A percentile compares a stretch with the other conserved stretches of the same genome.
phyloP scores from a whole-genome alignment of 2,113 vertebrate genomes.

The Cardinalis cardinalis region DNA sequence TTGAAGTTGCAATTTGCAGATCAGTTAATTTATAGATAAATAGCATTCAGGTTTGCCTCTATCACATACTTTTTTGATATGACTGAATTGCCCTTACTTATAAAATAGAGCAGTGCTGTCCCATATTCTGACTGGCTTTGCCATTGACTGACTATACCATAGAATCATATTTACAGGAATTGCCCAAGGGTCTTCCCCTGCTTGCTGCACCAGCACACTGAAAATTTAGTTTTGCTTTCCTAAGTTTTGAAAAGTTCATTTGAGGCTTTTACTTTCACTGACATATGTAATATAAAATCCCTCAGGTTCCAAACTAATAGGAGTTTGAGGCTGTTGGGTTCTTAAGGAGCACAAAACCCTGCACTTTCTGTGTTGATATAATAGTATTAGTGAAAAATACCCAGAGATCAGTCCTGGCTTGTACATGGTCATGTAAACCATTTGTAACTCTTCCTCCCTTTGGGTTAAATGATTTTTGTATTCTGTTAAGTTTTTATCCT shows the following conservation, averaged over 20 bases:
- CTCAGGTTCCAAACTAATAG: background rate
- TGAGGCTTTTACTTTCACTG: background rate
- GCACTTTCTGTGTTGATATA: background rate
- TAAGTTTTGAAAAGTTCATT: background rate
- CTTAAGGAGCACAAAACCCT: background rate
- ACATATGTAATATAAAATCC: background rate
- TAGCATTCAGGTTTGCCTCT: background rate
- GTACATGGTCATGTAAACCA: background rate
- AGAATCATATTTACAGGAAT: background rate
- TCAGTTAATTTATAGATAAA: background rate
- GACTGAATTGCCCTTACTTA: background rate
- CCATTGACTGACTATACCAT: accelerated
- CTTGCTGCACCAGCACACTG: background rate
- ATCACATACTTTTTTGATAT: background rate
- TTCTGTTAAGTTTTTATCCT: background rate
- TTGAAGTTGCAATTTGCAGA: background rate
- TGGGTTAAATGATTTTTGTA: background rate
- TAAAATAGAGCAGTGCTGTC: background rate
- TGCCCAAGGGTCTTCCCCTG: background rate
- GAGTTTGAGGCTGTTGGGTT: background rate
- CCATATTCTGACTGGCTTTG: background rate
- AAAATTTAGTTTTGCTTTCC: background rate
- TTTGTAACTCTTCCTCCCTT: background rate
- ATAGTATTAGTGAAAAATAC: background rate
- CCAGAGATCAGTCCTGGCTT: background rate